phyloP scores from a whole-genome alignment of 1,140 invertebrate genomes.

The Cotesia vestalis region DNA sequence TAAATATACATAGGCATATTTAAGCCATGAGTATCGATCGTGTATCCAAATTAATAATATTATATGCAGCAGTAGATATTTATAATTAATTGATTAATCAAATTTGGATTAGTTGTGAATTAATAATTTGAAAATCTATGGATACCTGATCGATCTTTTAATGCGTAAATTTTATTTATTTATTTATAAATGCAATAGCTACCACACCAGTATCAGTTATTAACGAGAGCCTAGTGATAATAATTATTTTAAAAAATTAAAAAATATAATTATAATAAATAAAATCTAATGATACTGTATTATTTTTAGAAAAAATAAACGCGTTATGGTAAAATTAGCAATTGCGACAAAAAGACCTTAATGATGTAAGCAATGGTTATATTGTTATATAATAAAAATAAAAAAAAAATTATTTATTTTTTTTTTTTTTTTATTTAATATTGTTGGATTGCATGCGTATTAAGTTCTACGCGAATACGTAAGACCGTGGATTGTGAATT shows the following conservation, averaged over 20 bases:
- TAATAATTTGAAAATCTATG: not conserved
- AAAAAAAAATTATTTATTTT: not conserved
- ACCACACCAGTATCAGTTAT: constrained; percentile 24
- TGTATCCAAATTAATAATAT: constrained; percentile 9
- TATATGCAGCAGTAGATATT: not conserved
- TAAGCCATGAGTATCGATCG: constrained; percentile 10
- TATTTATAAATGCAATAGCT: constrained; percentile 12
- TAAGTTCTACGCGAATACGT: constrained; percentile 35
- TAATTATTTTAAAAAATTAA: not conserved
- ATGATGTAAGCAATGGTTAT: constrained; percentile 23
- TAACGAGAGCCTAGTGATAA: not conserved
- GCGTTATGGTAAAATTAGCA: constrained; percentile 8
- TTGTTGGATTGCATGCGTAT: constrained; percentile 28
- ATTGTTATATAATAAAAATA: constrained; percentile 4
- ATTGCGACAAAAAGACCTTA: constrained; percentile 16
- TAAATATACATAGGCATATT: not conserved
- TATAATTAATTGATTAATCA: constrained; percentile 9
- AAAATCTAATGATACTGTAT: not conserved
- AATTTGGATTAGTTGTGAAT: not conserved
- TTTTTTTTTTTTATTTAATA: not conserved
- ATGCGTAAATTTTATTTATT: constrained; percentile 11
- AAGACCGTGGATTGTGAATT: constrained; percentile 38
- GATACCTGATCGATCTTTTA: constrained; percentile 23
- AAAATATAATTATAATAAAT: not conserved
- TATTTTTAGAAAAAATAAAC: not conserved